Evolutionary conservation across 2,888 invertebrate genomes (phyloP).

Genomic region (Fissipunctia ypsillon): DNA sequence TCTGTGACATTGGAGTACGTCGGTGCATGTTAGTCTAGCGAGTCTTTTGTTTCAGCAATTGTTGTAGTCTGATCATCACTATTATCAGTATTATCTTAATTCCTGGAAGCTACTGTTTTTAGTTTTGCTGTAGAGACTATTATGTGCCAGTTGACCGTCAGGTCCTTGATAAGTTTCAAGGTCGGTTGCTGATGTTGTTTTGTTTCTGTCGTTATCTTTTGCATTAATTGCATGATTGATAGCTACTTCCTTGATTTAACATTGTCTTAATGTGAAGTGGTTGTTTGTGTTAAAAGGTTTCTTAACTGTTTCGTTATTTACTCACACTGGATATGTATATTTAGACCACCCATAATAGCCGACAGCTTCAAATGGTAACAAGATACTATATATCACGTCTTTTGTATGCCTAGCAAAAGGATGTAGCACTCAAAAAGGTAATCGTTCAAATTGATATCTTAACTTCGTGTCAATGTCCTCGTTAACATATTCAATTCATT

Average conservation of each 20-base stretch:
- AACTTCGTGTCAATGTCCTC: constrained; percentile 43
- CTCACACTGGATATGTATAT: not conserved
- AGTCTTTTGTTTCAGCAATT: constrained; percentile 54
- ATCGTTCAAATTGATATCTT: constrained; percentile 30
- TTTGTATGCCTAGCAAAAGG: constrained; percentile 11
- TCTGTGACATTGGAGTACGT: constrained; percentile 48
- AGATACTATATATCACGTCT: constrained; percentile 14
- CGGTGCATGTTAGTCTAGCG: constrained; percentile 34
- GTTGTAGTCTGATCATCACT: constrained; percentile 21
- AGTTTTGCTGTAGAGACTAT: constrained; percentile 9
- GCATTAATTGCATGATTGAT: constrained; percentile 5
- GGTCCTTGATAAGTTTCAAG: constrained; percentile 32
- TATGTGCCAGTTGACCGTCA: not conserved
- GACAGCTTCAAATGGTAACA: constrained; percentile 2
- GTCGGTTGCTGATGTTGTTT: constrained; percentile 17
- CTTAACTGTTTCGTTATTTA: not conserved
- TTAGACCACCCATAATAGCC: not conserved
- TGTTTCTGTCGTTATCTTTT: constrained; percentile 13
- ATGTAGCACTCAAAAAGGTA: constrained; percentile 37
- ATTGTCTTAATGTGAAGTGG: not conserved
- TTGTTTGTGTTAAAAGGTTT: not conserved
- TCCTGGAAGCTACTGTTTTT: constrained; percentile 29
- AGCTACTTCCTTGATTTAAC: not conserved
- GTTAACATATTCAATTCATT: constrained; percentile 36
- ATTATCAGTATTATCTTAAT: constrained; percentile 23